Base-by-base conservation (phyloP, 2,888 invertebrate species). In the Campopleginae sp. region DNA sequence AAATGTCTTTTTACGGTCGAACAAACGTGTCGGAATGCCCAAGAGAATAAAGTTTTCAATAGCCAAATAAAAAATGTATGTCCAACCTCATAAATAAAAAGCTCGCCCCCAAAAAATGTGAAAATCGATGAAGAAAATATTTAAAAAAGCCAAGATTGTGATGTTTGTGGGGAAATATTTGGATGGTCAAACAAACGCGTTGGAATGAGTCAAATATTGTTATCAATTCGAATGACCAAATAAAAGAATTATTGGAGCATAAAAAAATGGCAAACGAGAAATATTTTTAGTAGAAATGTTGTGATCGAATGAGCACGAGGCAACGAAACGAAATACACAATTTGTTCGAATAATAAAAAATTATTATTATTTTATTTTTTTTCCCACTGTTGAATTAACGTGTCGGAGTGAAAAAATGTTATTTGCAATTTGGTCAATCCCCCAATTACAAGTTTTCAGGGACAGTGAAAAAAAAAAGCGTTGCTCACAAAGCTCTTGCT, bases 281-380 rank as follows among this genome's bases (percentile, higher is more conserved):
- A 51, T 51, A 51, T 51, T n/a, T 51, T 51, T 51, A 1, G 48
- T 51, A n/a, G n/a, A n/a, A 51, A 51, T n/a, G n/a, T 54, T 54
- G 23, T 54, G 4, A 23, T 23, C 23, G 54, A 54, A 54, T 2
- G 12, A 23, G 12, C 54, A 23, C 23, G 23, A 2, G 19, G n/a
- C n/a, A 54, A 54, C 23, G 23, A 54, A 54, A 54, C n/a, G n/a
- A 54, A 23, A 54, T 23, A 23, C 19, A 51, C 7, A 23, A n/a
- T 54, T 54, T 19, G 10, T 54, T 54, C 23, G 54, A 54, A 19
- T 23, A 23, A 58, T 58, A 8, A n/a, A n/a, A n/a, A n/a, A n/a
- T n/a, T n/a, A n/a, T n/a, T n/a, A n/a, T n/a, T n/a, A n/a, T n/a
- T n/a, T n/a, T n/a, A 58, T 58, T 58, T 58, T 27, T 23, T 27